Base-by-base conservation (phyloP, 2,888 invertebrate species). In the Drosophila multiciliata region DNA sequence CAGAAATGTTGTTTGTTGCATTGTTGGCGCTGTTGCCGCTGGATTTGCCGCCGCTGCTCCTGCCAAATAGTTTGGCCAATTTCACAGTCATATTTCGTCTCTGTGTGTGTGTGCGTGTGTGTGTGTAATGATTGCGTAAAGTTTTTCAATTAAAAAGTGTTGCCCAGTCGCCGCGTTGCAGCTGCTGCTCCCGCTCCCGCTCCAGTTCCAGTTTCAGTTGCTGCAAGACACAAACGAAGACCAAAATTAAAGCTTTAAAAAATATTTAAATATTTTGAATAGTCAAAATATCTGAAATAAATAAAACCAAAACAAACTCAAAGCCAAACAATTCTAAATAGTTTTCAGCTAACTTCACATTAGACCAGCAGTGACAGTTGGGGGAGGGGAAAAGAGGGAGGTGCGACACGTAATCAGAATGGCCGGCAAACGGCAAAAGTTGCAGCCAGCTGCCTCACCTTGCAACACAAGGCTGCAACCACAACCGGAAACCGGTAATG, bases 61-160 rank as follows among this genome's bases (percentile, higher is more conserved):
- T 50, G 53, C 82, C 87, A 80, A 84, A 85, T 23, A 88, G 66
- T 64, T 88, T 88, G 55, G 73, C 72, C 70, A 85, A 78, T 77
- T 88, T 88, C 63, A 88, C 83, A 75, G 83, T 88, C 83, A 84
- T 84, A 73, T 78, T 82, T 57, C 49, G 33, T 29, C 40, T 52
- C 26, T 55, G 7, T 36, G 54, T 54, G 36, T 50, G 48, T 23
- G 48, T 49, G 17, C 26, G 15, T 29, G 26, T 49, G 26, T 49
- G 17, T 23, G 48, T 20, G 33, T 17, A 17, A 36, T 23, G 23
- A 54, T 36, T 17, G 57, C 55, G 45, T 76, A 76, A 86, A 83
- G 57, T 83, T 90, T 91, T 89, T 85, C 89, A 91, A 91, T 91
- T 89, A 87, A 85, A 86, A 82, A 82, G 79, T 73, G 55, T 8